Evolutionary conservation across 2,888 invertebrate genomes (phyloP), one percentile per base, ranked within the genome.

Genomic region (Ormyrus rosae): DNA sequence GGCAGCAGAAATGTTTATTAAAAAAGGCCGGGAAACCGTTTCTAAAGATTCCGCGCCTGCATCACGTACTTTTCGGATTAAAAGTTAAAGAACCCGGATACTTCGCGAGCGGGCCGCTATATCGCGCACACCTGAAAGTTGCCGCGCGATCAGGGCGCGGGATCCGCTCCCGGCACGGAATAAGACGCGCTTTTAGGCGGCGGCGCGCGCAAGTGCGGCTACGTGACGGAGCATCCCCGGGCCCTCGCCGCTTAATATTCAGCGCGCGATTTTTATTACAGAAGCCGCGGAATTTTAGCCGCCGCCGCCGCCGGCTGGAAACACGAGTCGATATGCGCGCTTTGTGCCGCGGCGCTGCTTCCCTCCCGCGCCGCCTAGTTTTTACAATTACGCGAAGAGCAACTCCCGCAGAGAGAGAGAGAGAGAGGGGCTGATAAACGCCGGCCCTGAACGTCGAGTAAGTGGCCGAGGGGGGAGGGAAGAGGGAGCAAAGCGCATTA

Each of bases 261-360:
- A 78, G 70, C 71, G 55, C 82, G 81, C 83, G 84, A 85, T 83
- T 85, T 85, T 85, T 84, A 85, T 84, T 84, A 84, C 83, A 70
- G 69, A 34, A 34, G 64, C 81, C 68, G 65, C 76, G 81, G 78
- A 84, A 84, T 83, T 83, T 81, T 84, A 81, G 64, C 60, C 55
- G 13, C 64, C 5, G 0, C 60, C 69, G 64, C 60, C 55, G 48
- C 13, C 11, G 64, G 9, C 19, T 53, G 53, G 19, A 11, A 34
- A 19, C 55, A 34, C 61, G 8, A 68, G 13, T 61, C 67, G 68
- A 68, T 68, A 34, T 34, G 34, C 34, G 34, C 34, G 34, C 34
- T 34, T 34, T 34, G 34, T 34, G 46, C 56, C 70, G 5, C 70
- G 63, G 5, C 46, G 10, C 63, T 10, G 34, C 51, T 63, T 73